A percentile compares a stretch with the other conserved stretches of the same genome.
These are phyloP conservation scores for Pempheris klunzingeri DNA, from an alignment of 2,797 vertebrate species.

Conservation along the genomic window DNA sequence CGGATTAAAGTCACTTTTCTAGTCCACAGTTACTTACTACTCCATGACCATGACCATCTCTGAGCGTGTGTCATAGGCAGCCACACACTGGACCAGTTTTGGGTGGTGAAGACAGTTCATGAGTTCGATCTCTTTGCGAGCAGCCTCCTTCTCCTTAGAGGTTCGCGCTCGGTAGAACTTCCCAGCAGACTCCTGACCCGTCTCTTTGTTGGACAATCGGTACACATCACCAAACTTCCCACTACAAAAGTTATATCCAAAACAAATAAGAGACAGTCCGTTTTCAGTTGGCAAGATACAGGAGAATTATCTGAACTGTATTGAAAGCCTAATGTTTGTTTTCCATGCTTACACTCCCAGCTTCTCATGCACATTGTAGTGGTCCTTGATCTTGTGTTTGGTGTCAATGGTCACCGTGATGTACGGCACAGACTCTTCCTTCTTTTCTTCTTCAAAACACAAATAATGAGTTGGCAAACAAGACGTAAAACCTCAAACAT, in stretches of 20 bases:
- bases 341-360: conserved; percentile 88
- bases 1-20: background rate
- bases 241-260: conserved; percentile 72
- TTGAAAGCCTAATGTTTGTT: background rate
- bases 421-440: conserved; percentile 59
- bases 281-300: background rate
- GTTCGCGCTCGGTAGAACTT: conserved; percentile 87
- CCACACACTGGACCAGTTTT: conserved; percentile 89
- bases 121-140: conserved; percentile 86
- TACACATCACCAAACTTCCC: conserved; percentile 90
- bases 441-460: conserved; percentile 53
- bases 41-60: conserved; percentile 91
- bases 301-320: background rate
- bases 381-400: conserved; percentile 79
- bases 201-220: conserved; percentile 87
- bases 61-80: conserved; percentile 82
- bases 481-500: conserved; percentile 5
- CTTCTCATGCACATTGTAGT: conserved; percentile 87
- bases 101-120: conserved; percentile 91
- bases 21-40: conserved; percentile 81
- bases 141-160: conserved; percentile 80
- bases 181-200: conserved; percentile 83
- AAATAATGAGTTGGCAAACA: conserved; percentile 12
- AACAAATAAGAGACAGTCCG: background rate
- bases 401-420: conserved; percentile 80